Evolutionary conservation across 2,888 invertebrate species (phyloP), one percentile per base, ranked within the genome.

Genomic region (Matsumyia berberina): DNA sequence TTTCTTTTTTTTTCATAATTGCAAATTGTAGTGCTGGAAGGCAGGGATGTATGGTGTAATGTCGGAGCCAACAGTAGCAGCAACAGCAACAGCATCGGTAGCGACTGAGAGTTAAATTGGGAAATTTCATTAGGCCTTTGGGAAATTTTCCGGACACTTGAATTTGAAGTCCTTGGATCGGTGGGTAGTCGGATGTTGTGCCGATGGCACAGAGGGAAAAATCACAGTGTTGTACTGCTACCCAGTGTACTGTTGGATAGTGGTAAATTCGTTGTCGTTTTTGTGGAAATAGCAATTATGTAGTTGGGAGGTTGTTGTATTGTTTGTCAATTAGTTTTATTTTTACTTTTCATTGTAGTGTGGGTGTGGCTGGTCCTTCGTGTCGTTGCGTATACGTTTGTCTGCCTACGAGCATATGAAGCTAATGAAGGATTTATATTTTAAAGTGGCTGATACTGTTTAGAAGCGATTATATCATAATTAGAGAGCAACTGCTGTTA

Each of bases 141-240:
- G 90, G 90, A 90, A 90, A 90, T 90, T 90, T 90, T 89, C 89
- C 89, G 90, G 89, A 88, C 88, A 89, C 89, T 89, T 90, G 89
- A 90, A 88, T 89, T 88, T 88, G 87, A 76, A 73, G 53, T 87
- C 86, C 76, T 70, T 80, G 70, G 42, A 66, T 70, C 24, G 62
- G 35, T 49, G 67, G 44, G 53, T 53, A 49, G 58, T 70, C 31
- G 19, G 49, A 53, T 76, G 46, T 55, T 53, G 42, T 7, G 77
- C 76, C 70, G 17, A 9, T 8, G 33, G 82, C 72, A n/a, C n/a
- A 29, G 37, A 33, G 44, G 53, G 51, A 67, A 35, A 58, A 77
- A 60, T 69, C 77, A 69, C 57, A 35, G 62, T 15, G 17, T 6
- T 33, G 4, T n/a, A n/a, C 33, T 33, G 8, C 24, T 4, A 19